Evolutionary conservation across 2,797 vertebrate species (phyloP), one percentile per base, ranked within the genome.

Genomic region (Peromyscus aztecus): DNA sequence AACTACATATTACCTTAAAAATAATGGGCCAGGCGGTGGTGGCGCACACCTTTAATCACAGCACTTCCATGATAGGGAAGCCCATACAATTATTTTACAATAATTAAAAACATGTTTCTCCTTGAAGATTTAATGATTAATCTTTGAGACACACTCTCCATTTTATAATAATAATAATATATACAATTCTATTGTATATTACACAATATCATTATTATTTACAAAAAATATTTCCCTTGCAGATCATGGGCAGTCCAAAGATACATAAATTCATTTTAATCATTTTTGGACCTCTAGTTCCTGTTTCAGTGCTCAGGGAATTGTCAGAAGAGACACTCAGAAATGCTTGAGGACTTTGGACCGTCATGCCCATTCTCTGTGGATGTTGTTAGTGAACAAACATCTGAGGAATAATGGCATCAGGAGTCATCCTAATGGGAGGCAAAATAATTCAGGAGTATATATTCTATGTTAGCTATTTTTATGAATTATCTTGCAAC

Each of bases 51-150:
- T n/a, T n/a, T n/a, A n/a, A n/a, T n/a, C n/a, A n/a, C n/a, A n/a
- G n/a, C n/a, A n/a, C n/a, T n/a, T n/a, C 55, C 55, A 57, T 19
- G 16, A 19, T 19, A 57, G 55, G 55, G 16, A 57, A 57, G 52
- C 52, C 13, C 52, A 55, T 16, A 55, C 52, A 55, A 55, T 57
- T 57, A 4, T 73, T 87, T 67, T 29, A 80, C 27, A 90, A 29
- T n/a, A 82, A 17, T 61, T 83, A 63, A 84, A 96, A 94, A 65
- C 4, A 80, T 89, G 24, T 85, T 88, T 83, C 6, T 89, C 43
- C 57, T 63, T 71, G 59, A 90, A 92, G 34, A 92, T 95, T 91
- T 73, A 29, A 55, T 43, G 21, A 77, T 37, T 40, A 34, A 81
- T 2, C 34, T 90, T 55, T 67, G 31, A 90, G 80, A 88, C 8